Conservation (phyloP, 2,113 vertebrate species). For the Oreochromis tanganicae region DNA sequence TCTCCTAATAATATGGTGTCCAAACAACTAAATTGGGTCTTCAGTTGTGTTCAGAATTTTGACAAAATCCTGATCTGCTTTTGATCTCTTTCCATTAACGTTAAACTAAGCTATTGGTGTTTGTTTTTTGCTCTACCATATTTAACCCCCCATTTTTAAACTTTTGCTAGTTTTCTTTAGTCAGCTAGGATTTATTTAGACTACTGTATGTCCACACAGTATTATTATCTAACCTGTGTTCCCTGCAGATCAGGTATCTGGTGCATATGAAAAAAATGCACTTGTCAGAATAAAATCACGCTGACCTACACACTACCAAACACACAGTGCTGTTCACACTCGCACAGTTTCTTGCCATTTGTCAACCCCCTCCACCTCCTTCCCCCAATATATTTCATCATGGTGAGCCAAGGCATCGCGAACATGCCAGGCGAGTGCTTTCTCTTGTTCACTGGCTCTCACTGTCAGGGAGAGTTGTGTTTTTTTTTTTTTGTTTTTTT, state of each 20-base stretch:
- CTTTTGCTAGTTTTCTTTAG: not conserved
- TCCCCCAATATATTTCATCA: constrained; percentile 41
- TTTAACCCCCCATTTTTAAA: not conserved
- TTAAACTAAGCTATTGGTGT: not conserved
- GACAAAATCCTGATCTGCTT: not conserved
- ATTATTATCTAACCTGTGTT: not conserved
- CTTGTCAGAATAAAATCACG: not conserved
- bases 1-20: not conserved
- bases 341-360: constrained; percentile 6
- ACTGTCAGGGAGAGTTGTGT: constrained; percentile 23
- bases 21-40: not conserved
- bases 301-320: not conserved
- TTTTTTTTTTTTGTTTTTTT: not conserved
- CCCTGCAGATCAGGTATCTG: not conserved
- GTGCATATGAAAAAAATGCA: not conserved
- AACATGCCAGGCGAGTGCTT: constrained; percentile 42
- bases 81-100: not conserved
- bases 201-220: not conserved
- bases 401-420: not conserved
- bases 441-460: constrained; percentile 44
- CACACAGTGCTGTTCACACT: not conserved
- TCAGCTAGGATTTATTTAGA: not conserved
- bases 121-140: not conserved
- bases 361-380: not conserved
- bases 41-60: not conserved